These are phyloP conservation scores for Pogonognathellus flavescens DNA, from an alignment of 1,140 invertebrate species.

Conservation along the genomic window DNA sequence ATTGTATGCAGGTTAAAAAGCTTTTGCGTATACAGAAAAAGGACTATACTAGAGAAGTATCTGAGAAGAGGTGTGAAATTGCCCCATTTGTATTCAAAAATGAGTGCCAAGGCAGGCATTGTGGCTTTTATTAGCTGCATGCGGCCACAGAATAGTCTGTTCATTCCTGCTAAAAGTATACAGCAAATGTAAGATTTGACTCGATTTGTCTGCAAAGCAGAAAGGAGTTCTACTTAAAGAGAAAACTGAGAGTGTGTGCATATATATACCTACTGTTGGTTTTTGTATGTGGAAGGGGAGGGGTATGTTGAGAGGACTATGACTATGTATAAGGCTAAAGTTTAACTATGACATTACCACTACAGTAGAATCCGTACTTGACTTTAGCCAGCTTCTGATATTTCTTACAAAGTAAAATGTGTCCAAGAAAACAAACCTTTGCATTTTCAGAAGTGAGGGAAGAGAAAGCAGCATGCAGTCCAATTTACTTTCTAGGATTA, in stretches of 20 bases:
- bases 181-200: constrained; percentile 32
- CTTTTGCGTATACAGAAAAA: neutral
- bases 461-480: neutral
- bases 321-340: too few species aligned
- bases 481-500: too few species aligned
- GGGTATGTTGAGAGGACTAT: too few species aligned
- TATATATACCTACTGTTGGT: too few species aligned
- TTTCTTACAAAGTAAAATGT: constrained; percentile 3
- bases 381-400: neutral
- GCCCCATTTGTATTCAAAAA: constrained; percentile 54
- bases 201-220: constrained; percentile 43
- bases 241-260: neutral
- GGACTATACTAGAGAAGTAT: neutral
- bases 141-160: constrained; percentile 29
- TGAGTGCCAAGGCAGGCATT: constrained; percentile 39
- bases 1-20: neutral
- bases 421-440: constrained; percentile 17
- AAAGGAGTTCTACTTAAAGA: neutral
- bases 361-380: neutral
- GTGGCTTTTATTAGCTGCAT: constrained; percentile 53
- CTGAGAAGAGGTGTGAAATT: constrained; percentile 49
- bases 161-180: constrained; percentile 47
- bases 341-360: too few species aligned
- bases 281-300: too few species aligned
- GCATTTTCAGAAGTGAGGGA: neutral